Evolutionary conservation across 1,140 invertebrate species (phyloP).

Genomic region (Fopius arisanus): DNA sequence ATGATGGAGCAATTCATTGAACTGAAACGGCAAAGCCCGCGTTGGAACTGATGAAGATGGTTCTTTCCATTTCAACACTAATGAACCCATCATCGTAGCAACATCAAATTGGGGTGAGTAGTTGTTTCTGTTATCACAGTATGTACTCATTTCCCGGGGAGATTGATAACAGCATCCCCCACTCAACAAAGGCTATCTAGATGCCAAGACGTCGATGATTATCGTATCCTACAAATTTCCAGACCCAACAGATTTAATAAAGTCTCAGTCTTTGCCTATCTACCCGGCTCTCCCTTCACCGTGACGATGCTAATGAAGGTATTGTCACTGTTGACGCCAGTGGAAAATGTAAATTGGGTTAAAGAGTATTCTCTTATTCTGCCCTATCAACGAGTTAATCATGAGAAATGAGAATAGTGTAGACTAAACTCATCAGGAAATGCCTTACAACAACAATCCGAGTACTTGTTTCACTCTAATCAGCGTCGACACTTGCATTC

Average conservation of each 20-base stretch:
- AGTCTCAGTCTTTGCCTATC: background rate
- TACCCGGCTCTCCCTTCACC: background rate
- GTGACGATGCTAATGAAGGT: background rate
- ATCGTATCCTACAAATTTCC: background rate
- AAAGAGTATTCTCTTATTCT: background rate
- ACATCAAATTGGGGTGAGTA: no score
- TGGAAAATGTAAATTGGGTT: background rate
- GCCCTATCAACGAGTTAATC: background rate
- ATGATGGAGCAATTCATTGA: no score
- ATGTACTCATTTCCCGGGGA: background rate
- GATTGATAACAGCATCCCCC: background rate
- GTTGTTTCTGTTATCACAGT: no score
- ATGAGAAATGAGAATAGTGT: background rate
- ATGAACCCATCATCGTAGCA: no score
- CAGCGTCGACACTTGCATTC: slow-evolving; percentile 26
- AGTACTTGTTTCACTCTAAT: slow-evolving; percentile 17
- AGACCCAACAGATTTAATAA: background rate
- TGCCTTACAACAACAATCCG: slow-evolving; percentile 5
- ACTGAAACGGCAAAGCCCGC: no score
- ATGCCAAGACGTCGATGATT: background rate
- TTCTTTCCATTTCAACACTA: no score
- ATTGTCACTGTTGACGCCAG: background rate
- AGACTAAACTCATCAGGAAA: slow-evolving; percentile 11
- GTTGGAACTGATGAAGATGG: no score
- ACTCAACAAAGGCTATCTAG: background rate